Percentiles rank a stretch among this genome's conserved stretches.
Conservation (phyloP, 2,797 vertebrate species). For the Megaceryle alcyon region DNA sequence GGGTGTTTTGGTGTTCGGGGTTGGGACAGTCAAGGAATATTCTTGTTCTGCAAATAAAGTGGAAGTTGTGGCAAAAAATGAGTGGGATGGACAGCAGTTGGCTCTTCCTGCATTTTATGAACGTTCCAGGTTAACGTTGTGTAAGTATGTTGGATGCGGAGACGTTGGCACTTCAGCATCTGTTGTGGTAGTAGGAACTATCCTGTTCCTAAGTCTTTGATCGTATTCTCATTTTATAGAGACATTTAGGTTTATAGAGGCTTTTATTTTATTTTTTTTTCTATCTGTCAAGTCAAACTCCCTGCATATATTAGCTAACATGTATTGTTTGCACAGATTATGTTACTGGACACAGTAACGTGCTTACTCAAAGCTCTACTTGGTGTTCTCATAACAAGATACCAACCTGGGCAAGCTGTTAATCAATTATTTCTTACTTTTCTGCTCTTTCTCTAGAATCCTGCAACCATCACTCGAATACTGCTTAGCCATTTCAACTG, state of each 20-base stretch:
- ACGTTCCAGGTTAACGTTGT: background rate
- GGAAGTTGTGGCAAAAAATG: background rate
- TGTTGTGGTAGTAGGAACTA: background rate
- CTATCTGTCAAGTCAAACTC: background rate
- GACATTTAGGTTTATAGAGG: background rate
- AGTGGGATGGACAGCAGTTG: background rate
- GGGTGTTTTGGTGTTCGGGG: background rate
- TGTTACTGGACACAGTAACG: background rate
- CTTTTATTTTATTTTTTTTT: background rate
- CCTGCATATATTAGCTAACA: background rate
- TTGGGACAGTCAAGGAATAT: background rate
- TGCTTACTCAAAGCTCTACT: background rate
- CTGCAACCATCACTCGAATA: slow-evolving; percentile 98
- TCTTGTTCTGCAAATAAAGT: background rate
- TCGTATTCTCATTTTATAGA: background rate
- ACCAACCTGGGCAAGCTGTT: background rate
- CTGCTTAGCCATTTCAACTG: slow-evolving; percentile 99
- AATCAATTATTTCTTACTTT: background rate
- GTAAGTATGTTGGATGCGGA: accelerated
- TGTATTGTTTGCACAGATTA: background rate
- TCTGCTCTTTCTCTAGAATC: slow-evolving; percentile 84
- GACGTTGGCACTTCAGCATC: background rate
- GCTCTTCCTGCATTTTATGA: background rate
- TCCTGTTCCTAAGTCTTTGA: background rate
- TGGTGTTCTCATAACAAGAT: background rate